Evolutionary conservation across 2,888 invertebrate genomes (phyloP).

Genomic region (Sceliomorpha sp.): DNA sequence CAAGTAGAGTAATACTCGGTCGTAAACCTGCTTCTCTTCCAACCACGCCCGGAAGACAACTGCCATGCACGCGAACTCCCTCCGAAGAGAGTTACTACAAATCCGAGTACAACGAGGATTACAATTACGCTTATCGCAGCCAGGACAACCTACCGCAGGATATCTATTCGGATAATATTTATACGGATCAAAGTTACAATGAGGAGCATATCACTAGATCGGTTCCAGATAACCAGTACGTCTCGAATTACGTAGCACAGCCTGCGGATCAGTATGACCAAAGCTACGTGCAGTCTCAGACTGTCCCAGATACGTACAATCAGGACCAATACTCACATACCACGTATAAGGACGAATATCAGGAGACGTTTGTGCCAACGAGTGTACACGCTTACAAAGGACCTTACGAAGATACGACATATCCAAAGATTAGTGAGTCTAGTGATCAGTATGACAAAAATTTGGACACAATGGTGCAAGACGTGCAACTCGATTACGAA

Average conservation of each 20-base stretch:
- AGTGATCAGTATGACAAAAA: slow-evolving; percentile 64
- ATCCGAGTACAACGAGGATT: slow-evolving; percentile 85
- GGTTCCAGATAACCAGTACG: slow-evolving; percentile 66
- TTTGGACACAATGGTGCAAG: slow-evolving; percentile 60
- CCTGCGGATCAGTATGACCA: slow-evolving; percentile 59
- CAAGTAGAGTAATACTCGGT: slow-evolving; percentile 67
- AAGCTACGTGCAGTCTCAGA: slow-evolving; percentile 50
- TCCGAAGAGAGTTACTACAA: slow-evolving; percentile 78
- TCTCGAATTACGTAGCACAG: slow-evolving; percentile 57
- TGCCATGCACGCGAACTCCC: slow-evolving; percentile 78
- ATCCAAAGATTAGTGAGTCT: slow-evolving; percentile 67
- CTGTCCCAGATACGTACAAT: slow-evolving; percentile 60
- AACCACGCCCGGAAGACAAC: slow-evolving; percentile 82
- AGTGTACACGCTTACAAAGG: slow-evolving; percentile 63
- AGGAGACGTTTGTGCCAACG: slow-evolving; percentile 53
- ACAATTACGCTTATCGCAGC: slow-evolving; percentile 87
- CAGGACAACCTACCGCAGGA: slow-evolving; percentile 83
- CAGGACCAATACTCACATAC: slow-evolving; percentile 61
- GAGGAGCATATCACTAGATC: slow-evolving; percentile 60
- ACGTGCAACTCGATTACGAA: slow-evolving; percentile 63
- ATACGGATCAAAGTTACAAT: slow-evolving; percentile 58
- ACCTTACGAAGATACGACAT: slow-evolving; percentile 68
- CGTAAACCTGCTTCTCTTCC: slow-evolving; percentile 81
- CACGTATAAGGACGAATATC: slow-evolving; percentile 62
- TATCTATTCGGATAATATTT: slow-evolving; percentile 58